Conservation (phyloP, 64 coral and sea anemone genomes). For the Anthopleura sola region DNA sequence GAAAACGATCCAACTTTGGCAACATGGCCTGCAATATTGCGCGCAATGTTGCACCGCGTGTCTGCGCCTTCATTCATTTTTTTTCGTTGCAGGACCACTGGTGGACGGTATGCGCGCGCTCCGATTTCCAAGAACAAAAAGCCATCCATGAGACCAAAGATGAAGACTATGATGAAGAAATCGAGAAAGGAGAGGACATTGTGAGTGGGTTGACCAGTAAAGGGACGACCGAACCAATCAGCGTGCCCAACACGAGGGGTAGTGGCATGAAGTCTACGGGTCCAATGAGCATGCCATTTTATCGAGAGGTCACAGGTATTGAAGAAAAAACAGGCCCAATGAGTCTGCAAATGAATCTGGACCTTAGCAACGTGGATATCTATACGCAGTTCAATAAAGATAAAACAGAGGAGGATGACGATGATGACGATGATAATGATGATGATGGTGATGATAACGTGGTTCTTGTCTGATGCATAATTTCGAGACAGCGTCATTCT, state of each 20-base stretch:
- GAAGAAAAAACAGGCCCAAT: background rate
- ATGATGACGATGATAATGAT: background rate
- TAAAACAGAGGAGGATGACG: background rate
- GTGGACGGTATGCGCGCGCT: conserved; percentile 2
- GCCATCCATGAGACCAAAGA: background rate
- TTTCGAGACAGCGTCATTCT: background rate
- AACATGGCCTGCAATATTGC: no score
- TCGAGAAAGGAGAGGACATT: conserved; percentile 13
- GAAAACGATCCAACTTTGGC: no score
- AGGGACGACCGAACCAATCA: background rate
- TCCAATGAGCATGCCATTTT: conserved; percentile 4
- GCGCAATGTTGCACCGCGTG: no score
- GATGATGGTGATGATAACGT: background rate
- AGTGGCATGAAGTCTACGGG: background rate
- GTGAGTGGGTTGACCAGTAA: background rate
- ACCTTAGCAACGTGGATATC: conserved; percentile 51
- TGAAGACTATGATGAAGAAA: conserved; percentile 31
- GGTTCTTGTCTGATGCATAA: background rate
- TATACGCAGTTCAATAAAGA: conserved; percentile 14
- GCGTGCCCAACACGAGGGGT: background rate
- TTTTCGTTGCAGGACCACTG: conserved; percentile 11
- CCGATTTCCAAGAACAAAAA: background rate
- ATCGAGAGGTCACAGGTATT: background rate
- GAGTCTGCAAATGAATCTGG: conserved; percentile 31
- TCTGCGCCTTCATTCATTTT: no score